These are phyloP conservation scores for Mimumesa dahlbomi DNA, from an alignment of 2,888 invertebrate genomes.

Conservation along the genomic window DNA sequence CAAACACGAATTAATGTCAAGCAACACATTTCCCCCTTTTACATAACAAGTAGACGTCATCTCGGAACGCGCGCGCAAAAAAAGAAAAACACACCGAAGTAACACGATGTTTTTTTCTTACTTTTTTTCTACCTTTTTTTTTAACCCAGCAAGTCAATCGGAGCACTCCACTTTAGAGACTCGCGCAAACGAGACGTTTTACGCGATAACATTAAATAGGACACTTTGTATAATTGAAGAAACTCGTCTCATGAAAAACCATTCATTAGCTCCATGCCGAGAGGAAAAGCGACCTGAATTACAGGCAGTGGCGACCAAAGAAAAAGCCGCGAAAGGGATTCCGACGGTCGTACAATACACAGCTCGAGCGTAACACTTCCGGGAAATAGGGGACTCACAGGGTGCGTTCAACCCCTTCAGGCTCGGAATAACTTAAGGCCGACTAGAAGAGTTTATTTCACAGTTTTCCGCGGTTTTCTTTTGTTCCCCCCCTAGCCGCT, in stretches of 20 bases:
- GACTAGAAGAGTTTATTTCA: constrained; percentile 7
- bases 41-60: neutral
- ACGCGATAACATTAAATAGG: too few relatives aligned
- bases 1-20: too few relatives aligned
- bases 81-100: too few relatives aligned
- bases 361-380: neutral
- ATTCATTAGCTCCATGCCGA: neutral
- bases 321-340: constrained; percentile 7
- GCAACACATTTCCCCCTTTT: too few relatives aligned
- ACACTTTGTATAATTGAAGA: too few relatives aligned
- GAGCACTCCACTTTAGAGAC: too few relatives aligned
- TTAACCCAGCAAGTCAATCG: too few relatives aligned
- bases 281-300: neutral
- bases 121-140: too few relatives aligned
- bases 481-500: neutral
- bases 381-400: neutral
- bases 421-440: constrained; percentile 21
- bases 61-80: neutral
- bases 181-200: too few relatives aligned
- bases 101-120: too few relatives aligned
- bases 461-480: constrained; percentile 2
- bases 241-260: neutral
- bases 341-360: constrained; percentile 15
- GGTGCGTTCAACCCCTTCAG: constrained; percentile 16
- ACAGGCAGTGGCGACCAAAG: neutral